phyloP scores from a whole-genome alignment of 2,113 vertebrate genomes.

The Lucifuga dentata region DNA sequence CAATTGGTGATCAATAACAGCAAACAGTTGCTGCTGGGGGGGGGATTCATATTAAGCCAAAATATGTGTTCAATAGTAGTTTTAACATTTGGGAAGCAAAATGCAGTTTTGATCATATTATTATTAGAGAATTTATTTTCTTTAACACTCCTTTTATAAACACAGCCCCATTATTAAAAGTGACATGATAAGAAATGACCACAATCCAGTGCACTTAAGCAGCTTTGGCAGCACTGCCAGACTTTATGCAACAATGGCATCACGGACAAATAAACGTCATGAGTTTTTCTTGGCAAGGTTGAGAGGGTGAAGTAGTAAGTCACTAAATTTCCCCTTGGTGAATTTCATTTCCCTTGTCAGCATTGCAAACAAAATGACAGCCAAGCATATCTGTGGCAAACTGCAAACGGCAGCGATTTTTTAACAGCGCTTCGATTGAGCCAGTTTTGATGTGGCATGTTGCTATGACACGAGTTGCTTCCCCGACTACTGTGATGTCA shows the following conservation, averaged over 20 bases:
- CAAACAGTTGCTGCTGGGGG: constrained; percentile 36
- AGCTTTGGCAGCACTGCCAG: constrained; percentile 9
- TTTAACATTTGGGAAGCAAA: constrained; percentile 1
- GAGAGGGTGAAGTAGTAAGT: constrained; percentile 48
- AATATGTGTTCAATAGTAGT: not conserved
- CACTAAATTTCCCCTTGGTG: constrained; percentile 56
- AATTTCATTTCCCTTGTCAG: constrained; percentile 69
- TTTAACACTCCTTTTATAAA: not conserved
- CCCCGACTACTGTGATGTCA: constrained; percentile 42
- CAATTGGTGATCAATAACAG: constrained; percentile 44
- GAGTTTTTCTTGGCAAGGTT: constrained; percentile 60
- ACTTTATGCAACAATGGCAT: constrained; percentile 40
- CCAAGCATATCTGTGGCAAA: constrained; percentile 58
- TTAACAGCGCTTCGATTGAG: constrained; percentile 37
- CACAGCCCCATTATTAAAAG: constrained; percentile 15
- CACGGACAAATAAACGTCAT: constrained; percentile 34
- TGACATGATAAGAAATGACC: constrained; percentile 5
- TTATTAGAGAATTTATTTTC: constrained; percentile 7
- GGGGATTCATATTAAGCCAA: constrained; percentile 26
- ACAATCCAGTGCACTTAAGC: constrained; percentile 18
- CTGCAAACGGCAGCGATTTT: constrained; percentile 54
- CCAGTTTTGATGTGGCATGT: constrained; percentile 53
- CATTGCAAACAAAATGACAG: constrained; percentile 63
- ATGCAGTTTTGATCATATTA: not conserved
- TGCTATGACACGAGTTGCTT: constrained; percentile 56